Evolutionary conservation across 1,140 invertebrate genomes (phyloP), one percentile per base, ranked within the genome.

Genomic region (Pectinophora gossypiella): DNA sequence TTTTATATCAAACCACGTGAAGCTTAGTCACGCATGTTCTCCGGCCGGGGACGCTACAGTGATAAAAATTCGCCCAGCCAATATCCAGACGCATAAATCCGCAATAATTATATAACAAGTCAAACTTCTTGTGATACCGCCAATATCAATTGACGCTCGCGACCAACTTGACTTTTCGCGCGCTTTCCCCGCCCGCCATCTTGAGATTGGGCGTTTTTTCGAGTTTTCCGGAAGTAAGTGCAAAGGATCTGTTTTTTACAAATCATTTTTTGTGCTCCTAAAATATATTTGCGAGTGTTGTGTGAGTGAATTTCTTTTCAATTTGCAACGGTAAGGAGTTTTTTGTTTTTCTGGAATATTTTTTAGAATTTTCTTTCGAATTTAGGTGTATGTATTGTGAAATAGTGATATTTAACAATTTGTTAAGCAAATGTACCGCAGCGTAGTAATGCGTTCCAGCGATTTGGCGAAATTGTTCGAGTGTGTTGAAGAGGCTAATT

Each of bases 21-120:
- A 22, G 49, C 68, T 79, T 84, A 84, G 80, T 84, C 80, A 81
- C 77, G 72, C 71, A 69, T 75, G 58, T 63, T 68, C 74, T 61
- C 59, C 72, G 69, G 66, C 60, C 68, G 72, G 58, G 74, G 57
- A 63, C 64, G 64, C 67, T 70, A 65, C 65, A 55, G 63, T 63
- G 64, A 59, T 68, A 68, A 68, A 72, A 67, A 62, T 65, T 64
- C 60, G 47, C 42, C 48, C 48, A 57, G 51, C 54, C 43, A 22
- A 46, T 54, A 50, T 56, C 54, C 45, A 48, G 44, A 51, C 47
- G 35, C 47, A 58, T 57, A 56, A 54, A 60, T 51, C 47, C 51
- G 55, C 49, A 60, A 62, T 55, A 60, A 66, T 43, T 54, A 58
- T 46, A 42, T 38, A 49, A 46, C 21, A 20, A 44, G 32, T 22